Base-by-base conservation (phyloP, 1,140 invertebrate genomes). In the Triops longicaudatus region DNA sequence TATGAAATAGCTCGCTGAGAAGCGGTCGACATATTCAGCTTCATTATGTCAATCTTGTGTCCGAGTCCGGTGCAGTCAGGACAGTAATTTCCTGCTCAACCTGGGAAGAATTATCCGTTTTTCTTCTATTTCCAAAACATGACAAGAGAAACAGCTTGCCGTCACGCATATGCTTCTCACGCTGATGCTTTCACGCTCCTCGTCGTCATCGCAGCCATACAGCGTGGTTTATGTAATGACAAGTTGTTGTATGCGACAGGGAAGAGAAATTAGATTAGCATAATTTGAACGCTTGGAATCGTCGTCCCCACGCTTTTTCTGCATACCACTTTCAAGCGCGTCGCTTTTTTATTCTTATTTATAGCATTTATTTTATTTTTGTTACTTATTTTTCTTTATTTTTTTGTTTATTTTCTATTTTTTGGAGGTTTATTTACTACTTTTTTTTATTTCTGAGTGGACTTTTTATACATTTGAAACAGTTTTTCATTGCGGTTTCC, bases 181-280 rank as follows among this genome's bases (percentile, higher is more conserved):
- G 7, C 22, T 7, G 50, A 6, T 22, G 17, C n/a, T 63, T 63
- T 63, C 17, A 6, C 50, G 7, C 50, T 63, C 50, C 22, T 63
- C 50, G 22, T 12, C 22, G 50, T 63, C 50, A 63, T 22, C 31
- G 31, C 50, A 63, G 6, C 50, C 14, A n/a, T 12, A 5, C 50
- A 12, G 1, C 7, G 6, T 63, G 7, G 50, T 63, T 63, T 22
- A 63, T 63, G 50, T 63, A 22, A 63, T 63, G 50, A 63, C 50
- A 63, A 63, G 10, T 22, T 63, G 50, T 63, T 63, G 50, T 63
- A 22, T 22, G 50, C 50, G 50, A 63, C 50, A n/a, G 50, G 50
- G 22, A 63, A 63, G 50, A 63, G 22, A 63, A 63, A 63, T 63
- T 63, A 63, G 50, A 63, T 63, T 63, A 63, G n/a, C 50, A 63